Evolutionary conservation across 2,797 vertebrate species (phyloP).

Genomic region (Linurgus olivaceus): DNA sequence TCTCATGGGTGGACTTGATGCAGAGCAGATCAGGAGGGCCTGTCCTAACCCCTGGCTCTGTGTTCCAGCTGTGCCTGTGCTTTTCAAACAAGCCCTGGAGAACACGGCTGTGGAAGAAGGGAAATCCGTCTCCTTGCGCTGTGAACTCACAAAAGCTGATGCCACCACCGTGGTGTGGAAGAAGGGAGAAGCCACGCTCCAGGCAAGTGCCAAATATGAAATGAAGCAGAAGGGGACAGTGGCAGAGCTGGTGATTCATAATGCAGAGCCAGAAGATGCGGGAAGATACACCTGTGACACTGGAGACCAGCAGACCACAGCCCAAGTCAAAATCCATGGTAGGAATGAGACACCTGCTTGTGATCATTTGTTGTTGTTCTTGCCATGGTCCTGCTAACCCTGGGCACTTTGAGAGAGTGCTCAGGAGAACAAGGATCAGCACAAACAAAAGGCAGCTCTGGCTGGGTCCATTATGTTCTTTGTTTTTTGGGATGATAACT

Average conservation of each 20-base stretch:
- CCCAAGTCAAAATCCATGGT: slow-evolving; percentile 68
- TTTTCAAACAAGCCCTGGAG: slow-evolving; percentile 69
- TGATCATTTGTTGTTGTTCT: slow-evolving; percentile 24
- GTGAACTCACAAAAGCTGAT: slow-evolving; percentile 52
- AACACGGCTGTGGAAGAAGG: slow-evolving; percentile 53
- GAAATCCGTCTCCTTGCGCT: slow-evolving; percentile 45
- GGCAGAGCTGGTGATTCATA: slow-evolving; percentile 69
- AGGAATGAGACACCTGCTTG: slow-evolving; percentile 33
- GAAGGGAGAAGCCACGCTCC: slow-evolving; percentile 62
- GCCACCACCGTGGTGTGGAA: slow-evolving; percentile 60
- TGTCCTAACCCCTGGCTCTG: neutral
- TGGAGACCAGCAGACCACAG: slow-evolving; percentile 70
- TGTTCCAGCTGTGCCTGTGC: slow-evolving; percentile 59
- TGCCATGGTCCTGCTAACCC: neutral
- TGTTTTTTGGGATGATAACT: neutral
- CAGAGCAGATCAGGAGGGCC: neutral
- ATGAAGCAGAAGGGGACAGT: slow-evolving; percentile 67
- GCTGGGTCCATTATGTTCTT: neutral
- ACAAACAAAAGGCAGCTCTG: neutral
- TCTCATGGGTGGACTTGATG: accelerated
- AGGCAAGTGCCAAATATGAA: slow-evolving; percentile 69
- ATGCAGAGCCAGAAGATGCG: slow-evolving; percentile 61
- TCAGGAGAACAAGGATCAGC: neutral
- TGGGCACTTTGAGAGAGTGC: neutral
- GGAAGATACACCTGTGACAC: slow-evolving; percentile 72